Evolutionary conservation across 1,140 invertebrate species (phyloP).

Genomic region (Oscheius sp.): DNA sequence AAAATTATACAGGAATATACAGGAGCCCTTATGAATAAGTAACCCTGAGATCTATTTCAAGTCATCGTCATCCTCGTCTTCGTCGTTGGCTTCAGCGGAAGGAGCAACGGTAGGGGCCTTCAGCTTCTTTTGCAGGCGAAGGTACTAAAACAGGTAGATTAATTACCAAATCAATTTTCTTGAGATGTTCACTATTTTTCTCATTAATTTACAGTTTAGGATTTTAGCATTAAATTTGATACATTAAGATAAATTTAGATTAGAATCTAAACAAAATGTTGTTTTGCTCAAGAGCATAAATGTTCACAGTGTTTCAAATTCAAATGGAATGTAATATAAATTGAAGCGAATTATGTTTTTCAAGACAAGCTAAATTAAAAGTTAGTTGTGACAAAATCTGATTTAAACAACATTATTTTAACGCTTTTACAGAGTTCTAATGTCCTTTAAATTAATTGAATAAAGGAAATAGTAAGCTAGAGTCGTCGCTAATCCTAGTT

Average conservation of each 20-base stretch:
- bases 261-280: neutral
- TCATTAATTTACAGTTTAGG: neutral
- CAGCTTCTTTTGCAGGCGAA: conserved; percentile 33
- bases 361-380: too few species aligned
- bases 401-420: too few species aligned
- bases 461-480: too few species aligned
- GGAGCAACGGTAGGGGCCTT: conserved; percentile 15
- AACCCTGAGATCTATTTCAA: neutral
- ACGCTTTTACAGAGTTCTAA: too few species aligned
- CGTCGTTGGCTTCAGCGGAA: conserved; percentile 1
- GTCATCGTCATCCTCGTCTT: conserved; percentile 20
- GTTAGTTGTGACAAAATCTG: too few species aligned
- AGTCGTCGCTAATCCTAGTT: too few species aligned
- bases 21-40: too few species aligned
- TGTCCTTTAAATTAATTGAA: too few species aligned
- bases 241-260: conserved; percentile 9
- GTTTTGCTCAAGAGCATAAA: neutral
- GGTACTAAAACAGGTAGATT: conserved; percentile 28
- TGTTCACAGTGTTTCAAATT: neutral
- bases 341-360: too few species aligned
- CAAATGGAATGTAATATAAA: too few species aligned
- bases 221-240: neutral
- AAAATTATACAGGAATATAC: too few species aligned
- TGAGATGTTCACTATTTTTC: neutral
- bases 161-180: neutral